A percentile compares a stretch with the other conserved stretches of the same genome.
phyloP scores from a whole-genome alignment of 1,140 invertebrate species.

The Muscidifurax raptorellus region DNA sequence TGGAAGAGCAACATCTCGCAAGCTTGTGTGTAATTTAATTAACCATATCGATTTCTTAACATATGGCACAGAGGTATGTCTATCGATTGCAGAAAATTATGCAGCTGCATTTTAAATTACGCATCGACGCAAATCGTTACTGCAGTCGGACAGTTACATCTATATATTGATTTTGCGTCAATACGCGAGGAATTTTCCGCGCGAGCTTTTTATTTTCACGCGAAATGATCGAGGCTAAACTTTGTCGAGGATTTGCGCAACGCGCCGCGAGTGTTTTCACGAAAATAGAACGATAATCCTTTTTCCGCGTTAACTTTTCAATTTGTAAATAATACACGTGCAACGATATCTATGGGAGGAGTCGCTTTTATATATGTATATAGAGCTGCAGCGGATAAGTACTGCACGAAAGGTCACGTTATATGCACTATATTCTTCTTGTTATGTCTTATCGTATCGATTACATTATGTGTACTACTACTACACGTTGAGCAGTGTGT shows the following conservation, averaged over 20 bases:
- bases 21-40: no score
- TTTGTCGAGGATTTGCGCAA: neutral
- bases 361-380: no score
- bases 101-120: neutral
- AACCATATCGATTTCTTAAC: no score
- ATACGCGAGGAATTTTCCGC: neutral
- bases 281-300: neutral
- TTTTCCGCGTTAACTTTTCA: no score
- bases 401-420: conserved; percentile 17
- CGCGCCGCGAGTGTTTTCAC: neutral
- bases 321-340: neutral
- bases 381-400: neutral
- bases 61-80: no score
- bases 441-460: conserved; percentile 41
- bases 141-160: neutral
- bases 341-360: no score
- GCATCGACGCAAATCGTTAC: neutral
- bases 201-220: neutral
- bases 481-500: neutral
- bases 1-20: no score
- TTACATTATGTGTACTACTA: neutral
- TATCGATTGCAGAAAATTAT: neutral
- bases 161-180: neutral
- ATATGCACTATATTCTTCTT: conserved; percentile 34
- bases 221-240: neutral